These are phyloP conservation scores for Indri indri DNA, from an alignment of 2,113 vertebrate genomes.

Conservation along the genomic window DNA sequence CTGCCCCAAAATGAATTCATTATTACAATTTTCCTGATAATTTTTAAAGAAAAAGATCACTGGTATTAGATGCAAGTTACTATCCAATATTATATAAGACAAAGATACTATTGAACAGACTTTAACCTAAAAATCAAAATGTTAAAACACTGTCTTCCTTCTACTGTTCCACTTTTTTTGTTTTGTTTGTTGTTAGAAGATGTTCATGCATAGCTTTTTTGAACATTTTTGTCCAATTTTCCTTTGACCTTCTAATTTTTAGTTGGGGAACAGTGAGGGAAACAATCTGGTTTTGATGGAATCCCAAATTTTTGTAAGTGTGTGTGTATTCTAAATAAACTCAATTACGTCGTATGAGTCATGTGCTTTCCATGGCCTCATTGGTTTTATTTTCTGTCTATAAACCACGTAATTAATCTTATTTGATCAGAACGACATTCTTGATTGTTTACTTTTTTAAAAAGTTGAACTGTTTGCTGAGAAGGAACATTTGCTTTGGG, in stretches of 20 bases:
- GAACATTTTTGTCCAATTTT: conserved; percentile 35
- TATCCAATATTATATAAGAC: neutral
- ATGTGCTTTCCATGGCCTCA: conserved; percentile 67
- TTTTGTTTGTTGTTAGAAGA: conserved; percentile 47
- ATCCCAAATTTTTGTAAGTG: conserved; percentile 41
- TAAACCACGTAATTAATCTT: conserved; percentile 65
- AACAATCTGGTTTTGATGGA: conserved; percentile 74
- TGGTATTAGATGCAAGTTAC: neutral
- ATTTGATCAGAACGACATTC: conserved; percentile 60
- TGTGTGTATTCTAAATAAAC: conserved; percentile 75
- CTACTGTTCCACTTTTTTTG: neutral
- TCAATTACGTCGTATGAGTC: conserved; percentile 75
- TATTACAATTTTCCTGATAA: neutral
- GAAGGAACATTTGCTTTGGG: neutral
- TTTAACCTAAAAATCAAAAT: neutral
- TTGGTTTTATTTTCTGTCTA: conserved; percentile 61
- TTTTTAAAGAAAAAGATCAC: neutral
- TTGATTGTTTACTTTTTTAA: neutral
- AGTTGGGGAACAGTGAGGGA: conserved; percentile 48
- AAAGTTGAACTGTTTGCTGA: neutral
- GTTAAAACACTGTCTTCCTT: neutral
- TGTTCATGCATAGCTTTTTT: conserved; percentile 29
- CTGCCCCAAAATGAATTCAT: neutral
- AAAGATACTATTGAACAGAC: neutral
- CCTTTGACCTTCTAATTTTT: conserved; percentile 59